phyloP scores from a whole-genome alignment of 2,113 vertebrate genomes.

The Eulemur macaco region DNA sequence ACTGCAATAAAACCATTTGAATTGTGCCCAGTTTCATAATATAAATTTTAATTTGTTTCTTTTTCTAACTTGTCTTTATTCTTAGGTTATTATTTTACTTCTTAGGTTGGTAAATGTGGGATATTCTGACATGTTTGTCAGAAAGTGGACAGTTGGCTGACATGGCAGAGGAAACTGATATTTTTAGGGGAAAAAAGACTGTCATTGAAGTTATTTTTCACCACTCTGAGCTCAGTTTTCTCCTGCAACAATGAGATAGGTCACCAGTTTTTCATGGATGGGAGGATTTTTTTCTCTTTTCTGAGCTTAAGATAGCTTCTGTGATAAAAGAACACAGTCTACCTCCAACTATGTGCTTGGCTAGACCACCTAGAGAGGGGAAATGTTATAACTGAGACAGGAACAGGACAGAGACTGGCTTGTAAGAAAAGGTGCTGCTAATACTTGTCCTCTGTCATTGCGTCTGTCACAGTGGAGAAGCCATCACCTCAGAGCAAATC shows the following conservation, averaged over 20 bases:
- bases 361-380: not conserved
- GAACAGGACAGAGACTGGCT: not conserved
- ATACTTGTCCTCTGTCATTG: not conserved
- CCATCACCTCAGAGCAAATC: not conserved
- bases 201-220: conserved; percentile 16
- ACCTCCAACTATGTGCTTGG: not conserved
- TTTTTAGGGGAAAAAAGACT: not conserved
- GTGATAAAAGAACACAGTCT: not conserved
- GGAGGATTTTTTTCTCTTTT: not conserved
- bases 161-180: not conserved
- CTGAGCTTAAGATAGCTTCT: not conserved
- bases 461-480: not conserved
- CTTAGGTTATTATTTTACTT: not conserved
- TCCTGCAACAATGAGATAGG: not conserved
- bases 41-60: not conserved
- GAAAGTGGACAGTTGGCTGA: not conserved
- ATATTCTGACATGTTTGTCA: not conserved
- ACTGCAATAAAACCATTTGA: not conserved
- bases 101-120: not conserved
- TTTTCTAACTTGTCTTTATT: conserved; percentile 8
- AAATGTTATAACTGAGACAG: not conserved
- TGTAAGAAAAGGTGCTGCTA: not conserved
- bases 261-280: not conserved
- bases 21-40: not conserved
- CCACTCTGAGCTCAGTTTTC: conserved; percentile 2